Evolutionary conservation across 2,797 vertebrate genomes (phyloP).

Genomic region (Atherinosoma microstoma): DNA sequence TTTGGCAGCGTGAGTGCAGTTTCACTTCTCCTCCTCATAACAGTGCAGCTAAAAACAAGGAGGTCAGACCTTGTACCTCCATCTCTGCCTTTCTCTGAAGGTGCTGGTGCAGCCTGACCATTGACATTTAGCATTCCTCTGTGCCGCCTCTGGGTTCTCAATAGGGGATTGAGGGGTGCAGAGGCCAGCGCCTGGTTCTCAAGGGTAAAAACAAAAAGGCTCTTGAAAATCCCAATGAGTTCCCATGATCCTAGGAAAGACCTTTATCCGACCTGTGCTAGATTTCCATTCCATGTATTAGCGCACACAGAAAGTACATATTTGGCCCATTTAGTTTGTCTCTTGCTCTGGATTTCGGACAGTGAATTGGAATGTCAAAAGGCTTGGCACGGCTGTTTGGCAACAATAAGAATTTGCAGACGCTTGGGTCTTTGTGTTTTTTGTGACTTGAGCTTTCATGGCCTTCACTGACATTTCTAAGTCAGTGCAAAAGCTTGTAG

Average conservation of each 20-base stretch:
- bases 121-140: conserved; percentile 85
- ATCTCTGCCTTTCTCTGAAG: conserved; percentile 76
- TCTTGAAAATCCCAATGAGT: conserved; percentile 90
- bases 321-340: conserved; percentile 86
- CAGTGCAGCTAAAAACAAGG: conserved; percentile 45
- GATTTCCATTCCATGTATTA: conserved; percentile 90
- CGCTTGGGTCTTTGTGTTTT: conserved; percentile 27
- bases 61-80: conserved; percentile 76
- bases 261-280: conserved; percentile 88
- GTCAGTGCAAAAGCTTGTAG: conserved; percentile 68
- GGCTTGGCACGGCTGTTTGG: conserved; percentile 69
- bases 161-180: conserved; percentile 86
- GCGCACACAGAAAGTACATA: conserved; percentile 87
- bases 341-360: conserved; percentile 72
- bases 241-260: conserved; percentile 92
- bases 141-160: conserved; percentile 80
- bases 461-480: conserved; percentile 61
- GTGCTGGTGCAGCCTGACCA: conserved; percentile 78
- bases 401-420: conserved; percentile 38
- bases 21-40: conserved; percentile 64
- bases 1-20: conserved; percentile 79
- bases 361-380: conserved; percentile 80
- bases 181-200: conserved; percentile 84
- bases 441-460: conserved; percentile 42
- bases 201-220: conserved; percentile 93